These are phyloP conservation scores for Catocala fraxini DNA, from an alignment of 2,888 invertebrate species.

Conservation along the genomic window DNA sequence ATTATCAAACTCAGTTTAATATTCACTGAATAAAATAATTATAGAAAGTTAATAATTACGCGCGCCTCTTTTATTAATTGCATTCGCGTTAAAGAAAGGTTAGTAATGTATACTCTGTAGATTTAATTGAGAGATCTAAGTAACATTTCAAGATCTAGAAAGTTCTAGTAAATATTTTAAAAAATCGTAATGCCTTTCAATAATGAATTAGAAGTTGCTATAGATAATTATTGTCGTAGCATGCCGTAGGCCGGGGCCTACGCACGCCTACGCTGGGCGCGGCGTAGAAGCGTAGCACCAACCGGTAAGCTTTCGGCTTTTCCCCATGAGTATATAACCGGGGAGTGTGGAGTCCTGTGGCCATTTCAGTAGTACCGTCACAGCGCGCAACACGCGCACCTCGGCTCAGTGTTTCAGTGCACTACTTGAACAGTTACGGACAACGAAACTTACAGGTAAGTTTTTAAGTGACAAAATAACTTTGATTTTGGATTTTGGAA, in stretches of 20 bases:
- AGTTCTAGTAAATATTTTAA: background rate
- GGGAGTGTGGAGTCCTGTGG: constrained; percentile 51
- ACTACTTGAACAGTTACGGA: constrained; percentile 59
- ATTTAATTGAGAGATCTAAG: too few species aligned
- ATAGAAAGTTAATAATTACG: too few species aligned
- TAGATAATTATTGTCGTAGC: constrained; percentile 45
- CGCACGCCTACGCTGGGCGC: constrained; percentile 84
- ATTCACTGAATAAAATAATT: too few species aligned
- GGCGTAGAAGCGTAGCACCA: constrained; percentile 71
- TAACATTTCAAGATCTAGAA: background rate
- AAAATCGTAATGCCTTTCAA: background rate
- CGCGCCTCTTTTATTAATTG: too few species aligned
- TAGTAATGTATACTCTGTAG: too few species aligned
- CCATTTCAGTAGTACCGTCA: constrained; percentile 73
- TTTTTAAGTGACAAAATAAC: constrained; percentile 34
- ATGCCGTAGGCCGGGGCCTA: constrained; percentile 68
- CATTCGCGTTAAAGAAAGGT: too few species aligned
- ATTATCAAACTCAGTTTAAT: too few species aligned
- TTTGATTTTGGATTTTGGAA: background rate
- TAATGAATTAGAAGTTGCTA: constrained; percentile 10
- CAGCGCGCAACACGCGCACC: constrained; percentile 70
- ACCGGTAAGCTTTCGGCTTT: constrained; percentile 62
- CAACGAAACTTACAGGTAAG: constrained; percentile 72
- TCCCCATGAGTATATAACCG: constrained; percentile 68
- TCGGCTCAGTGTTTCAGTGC: constrained; percentile 57